phyloP scores from a whole-genome alignment of 2,888 invertebrate genomes.

The Pammene aurita region DNA sequence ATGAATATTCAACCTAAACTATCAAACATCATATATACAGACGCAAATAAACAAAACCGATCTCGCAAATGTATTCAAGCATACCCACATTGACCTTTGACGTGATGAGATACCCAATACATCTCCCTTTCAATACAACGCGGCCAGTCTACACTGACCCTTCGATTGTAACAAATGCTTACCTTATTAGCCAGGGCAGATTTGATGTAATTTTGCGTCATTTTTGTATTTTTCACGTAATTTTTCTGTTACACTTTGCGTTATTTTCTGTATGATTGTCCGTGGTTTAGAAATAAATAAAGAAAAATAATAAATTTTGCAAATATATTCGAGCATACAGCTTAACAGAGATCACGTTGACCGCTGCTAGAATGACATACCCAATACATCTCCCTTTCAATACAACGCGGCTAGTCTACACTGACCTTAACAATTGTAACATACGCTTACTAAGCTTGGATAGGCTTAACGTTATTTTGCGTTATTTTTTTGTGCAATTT shows the following conservation, averaged over 20 bases:
- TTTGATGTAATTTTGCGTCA: background rate
- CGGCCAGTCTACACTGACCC: constrained; percentile 51
- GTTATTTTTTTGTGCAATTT: too few relatives aligned
- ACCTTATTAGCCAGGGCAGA: background rate
- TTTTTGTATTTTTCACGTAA: too few relatives aligned
- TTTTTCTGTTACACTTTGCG: too few relatives aligned
- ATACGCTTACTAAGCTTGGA: background rate
- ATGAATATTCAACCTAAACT: too few relatives aligned
- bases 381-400: constrained; percentile 57
- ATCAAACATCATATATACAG: constrained; percentile 6
- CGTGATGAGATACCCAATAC: constrained; percentile 57
- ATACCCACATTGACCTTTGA: constrained; percentile 54
- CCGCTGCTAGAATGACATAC: constrained; percentile 54
- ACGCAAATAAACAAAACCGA: constrained; percentile 43
- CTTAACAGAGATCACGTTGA: too few relatives aligned
- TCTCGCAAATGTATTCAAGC: constrained; percentile 54
- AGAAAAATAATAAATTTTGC: constrained; percentile 44
- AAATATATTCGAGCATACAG: constrained; percentile 56
- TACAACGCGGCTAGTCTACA: constrained; percentile 50
- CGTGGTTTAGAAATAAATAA: constrained; percentile 31
- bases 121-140: constrained; percentile 53
- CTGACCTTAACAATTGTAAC: constrained; percentile 44
- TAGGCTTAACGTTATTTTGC: background rate
- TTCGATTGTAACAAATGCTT: background rate
- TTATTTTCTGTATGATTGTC: too few relatives aligned